Evolutionary conservation across 2,113 vertebrate species (phyloP).

Genomic region (Pan paniscus): DNA sequence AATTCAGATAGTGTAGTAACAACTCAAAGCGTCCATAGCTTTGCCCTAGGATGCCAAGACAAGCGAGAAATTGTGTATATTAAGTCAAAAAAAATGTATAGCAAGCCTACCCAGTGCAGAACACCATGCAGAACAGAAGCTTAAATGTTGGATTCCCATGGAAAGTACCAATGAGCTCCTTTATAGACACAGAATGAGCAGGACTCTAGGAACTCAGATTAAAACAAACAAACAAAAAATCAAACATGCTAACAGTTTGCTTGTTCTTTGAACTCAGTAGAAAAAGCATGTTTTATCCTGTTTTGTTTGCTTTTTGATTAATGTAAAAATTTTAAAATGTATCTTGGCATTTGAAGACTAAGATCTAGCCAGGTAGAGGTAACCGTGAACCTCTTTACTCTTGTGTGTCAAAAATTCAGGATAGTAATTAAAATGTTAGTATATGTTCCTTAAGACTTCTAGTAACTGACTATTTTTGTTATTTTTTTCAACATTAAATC

Average conservation of each 20-base stretch:
- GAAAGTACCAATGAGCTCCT: background rate
- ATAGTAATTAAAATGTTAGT: background rate
- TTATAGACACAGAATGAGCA: background rate
- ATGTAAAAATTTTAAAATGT: background rate
- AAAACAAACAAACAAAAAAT: background rate
- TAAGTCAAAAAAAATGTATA: background rate
- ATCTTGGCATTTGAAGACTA: background rate
- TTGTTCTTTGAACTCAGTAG: background rate
- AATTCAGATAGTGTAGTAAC: background rate
- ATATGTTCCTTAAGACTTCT: too few relatives aligned
- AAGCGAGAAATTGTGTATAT: background rate
- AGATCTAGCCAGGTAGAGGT: background rate
- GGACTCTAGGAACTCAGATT: background rate
- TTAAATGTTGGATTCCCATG: background rate
- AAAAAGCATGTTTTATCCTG: background rate
- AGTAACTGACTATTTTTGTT: background rate
- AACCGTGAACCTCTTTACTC: background rate
- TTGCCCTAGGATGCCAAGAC: background rate
- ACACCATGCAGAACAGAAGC: background rate
- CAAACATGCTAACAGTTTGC: background rate
- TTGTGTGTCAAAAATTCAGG: background rate
- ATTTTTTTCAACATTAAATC: background rate
- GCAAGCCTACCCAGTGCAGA: background rate
- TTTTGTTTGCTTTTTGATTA: background rate
- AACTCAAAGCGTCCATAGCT: background rate